These are phyloP conservation scores for Drosophila sp. DNA, from an alignment of 1,140 invertebrate species.

Conservation along the genomic window DNA sequence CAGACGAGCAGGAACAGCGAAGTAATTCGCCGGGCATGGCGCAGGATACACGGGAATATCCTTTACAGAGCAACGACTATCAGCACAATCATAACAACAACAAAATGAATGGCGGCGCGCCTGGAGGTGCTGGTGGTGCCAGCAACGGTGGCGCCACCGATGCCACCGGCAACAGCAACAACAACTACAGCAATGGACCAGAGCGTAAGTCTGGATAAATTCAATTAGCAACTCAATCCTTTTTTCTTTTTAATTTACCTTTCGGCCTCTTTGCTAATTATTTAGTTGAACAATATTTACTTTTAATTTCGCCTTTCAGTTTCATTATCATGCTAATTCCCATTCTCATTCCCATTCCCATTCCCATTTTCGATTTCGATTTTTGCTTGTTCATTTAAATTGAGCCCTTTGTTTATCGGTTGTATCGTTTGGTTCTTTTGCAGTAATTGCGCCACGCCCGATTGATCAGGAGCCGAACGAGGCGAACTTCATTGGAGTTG, in stretches of 20 bases:
- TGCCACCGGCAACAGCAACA: conserved; percentile 77
- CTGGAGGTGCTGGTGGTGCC: conserved; percentile 31
- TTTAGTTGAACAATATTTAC: conserved; percentile 83
- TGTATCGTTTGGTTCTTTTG: conserved; percentile 38
- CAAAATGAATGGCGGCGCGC: conserved; percentile 59
- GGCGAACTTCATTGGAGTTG: conserved; percentile 89
- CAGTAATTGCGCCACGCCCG: conserved; percentile 84
- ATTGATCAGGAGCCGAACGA: conserved; percentile 86
- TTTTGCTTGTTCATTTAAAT: conserved; percentile 65
- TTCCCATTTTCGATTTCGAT: conserved; percentile 4
- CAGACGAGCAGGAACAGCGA: conserved; percentile 86
- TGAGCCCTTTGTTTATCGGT: conserved; percentile 30
- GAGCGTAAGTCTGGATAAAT: conserved; percentile 76
- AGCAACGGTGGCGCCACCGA: conserved; percentile 20
- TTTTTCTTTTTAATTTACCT: background rate
- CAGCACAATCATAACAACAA: conserved; percentile 87
- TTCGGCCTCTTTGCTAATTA: conserved; percentile 60
- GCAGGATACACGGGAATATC: conserved; percentile 87
- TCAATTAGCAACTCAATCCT: conserved; percentile 51
- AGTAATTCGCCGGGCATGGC: conserved; percentile 51
- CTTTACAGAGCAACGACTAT: conserved; percentile 89
- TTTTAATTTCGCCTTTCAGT: conserved; percentile 65
- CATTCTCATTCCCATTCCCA: too few species aligned
- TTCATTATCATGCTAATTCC: background rate
- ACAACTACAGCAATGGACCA: conserved; percentile 80